phyloP scores from a whole-genome alignment of 2,797 vertebrate genomes.

The Xenentodon cancila region DNA sequence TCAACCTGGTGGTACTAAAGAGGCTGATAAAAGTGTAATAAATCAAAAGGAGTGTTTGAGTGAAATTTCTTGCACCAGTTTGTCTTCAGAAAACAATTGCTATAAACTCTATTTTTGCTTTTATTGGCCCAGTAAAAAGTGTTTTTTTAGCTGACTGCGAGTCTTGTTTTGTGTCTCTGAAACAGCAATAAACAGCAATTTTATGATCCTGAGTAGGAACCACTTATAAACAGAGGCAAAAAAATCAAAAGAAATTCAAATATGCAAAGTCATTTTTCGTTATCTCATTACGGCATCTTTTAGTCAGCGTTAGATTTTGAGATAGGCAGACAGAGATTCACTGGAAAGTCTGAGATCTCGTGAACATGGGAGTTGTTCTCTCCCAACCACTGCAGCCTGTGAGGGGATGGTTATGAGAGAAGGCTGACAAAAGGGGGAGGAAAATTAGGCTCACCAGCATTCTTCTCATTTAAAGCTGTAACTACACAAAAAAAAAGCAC shows the following conservation, averaged over 20 bases:
- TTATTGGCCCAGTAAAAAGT: slow-evolving; percentile 63
- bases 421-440: slow-evolving; percentile 85
- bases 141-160: slow-evolving; percentile 43
- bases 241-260: slow-evolving; percentile 18
- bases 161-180: slow-evolving; percentile 58
- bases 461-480: slow-evolving; percentile 98
- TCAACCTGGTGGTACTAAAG: too few relatives aligned
- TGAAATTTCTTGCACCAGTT: slow-evolving; percentile 4
- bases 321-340: slow-evolving; percentile 14
- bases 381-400: slow-evolving; percentile 68
- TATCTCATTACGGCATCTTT: slow-evolving; percentile 34
- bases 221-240: slow-evolving; percentile 19
- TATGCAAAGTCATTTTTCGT: slow-evolving; percentile 20
- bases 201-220: slow-evolving; percentile 68
- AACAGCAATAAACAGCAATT: slow-evolving; percentile 66
- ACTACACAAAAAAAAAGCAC: slow-evolving; percentile 85
- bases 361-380: slow-evolving; percentile 79
- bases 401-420: slow-evolving; percentile 81
- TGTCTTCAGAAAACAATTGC: slow-evolving; percentile 44
- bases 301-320: neutral
- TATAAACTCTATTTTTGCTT: slow-evolving; percentile 71
- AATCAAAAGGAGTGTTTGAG: too few relatives aligned
- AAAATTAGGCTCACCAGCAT: slow-evolving; percentile 94
- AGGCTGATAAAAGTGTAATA: too few relatives aligned
- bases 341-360: slow-evolving; percentile 60